These are phyloP conservation scores for Flabesymbios commensalis DNA, from an alignment of 2,888 invertebrate genomes.

Conservation along the genomic window DNA sequence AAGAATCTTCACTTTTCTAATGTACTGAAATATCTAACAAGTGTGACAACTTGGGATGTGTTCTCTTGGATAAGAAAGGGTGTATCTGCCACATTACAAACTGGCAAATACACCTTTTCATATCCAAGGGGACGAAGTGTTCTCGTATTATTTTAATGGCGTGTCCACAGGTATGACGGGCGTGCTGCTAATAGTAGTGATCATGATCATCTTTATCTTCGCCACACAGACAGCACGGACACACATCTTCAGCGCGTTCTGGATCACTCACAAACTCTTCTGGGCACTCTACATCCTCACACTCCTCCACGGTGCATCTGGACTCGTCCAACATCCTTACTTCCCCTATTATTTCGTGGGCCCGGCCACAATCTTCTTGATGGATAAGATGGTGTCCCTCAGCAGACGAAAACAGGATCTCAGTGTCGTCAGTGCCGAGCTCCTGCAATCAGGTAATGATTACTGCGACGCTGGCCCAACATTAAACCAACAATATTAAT, in stretches of 20 bases:
- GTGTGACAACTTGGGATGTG: too few species aligned
- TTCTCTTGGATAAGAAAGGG: too few species aligned
- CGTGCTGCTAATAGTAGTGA: constrained; percentile 65
- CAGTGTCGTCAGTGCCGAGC: constrained; percentile 66
- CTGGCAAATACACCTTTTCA: too few species aligned
- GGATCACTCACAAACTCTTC: constrained; percentile 68
- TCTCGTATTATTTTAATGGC: too few species aligned
- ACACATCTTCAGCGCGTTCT: constrained; percentile 68
- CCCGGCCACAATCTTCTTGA: constrained; percentile 66
- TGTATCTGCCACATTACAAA: too few species aligned
- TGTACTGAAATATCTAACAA: too few species aligned
- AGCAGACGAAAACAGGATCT: constrained; percentile 68
- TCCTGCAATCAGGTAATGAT: constrained; percentile 67
- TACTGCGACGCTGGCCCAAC: too few species aligned
- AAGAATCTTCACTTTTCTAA: too few species aligned
- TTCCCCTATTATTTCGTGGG: constrained; percentile 67
- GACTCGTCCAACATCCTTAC: constrained; percentile 63
- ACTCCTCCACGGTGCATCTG: constrained; percentile 66
- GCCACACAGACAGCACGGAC: constrained; percentile 66
- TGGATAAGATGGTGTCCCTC: constrained; percentile 67
- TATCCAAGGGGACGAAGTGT: too few species aligned
- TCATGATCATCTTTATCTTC: constrained; percentile 67
- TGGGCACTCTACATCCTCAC: constrained; percentile 67
- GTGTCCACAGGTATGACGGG: constrained; percentile 69
- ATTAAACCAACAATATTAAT: too few species aligned